These are phyloP conservation scores for Atta cephalotes DNA, from an alignment of 1,140 invertebrate genomes.

Conservation along the genomic window DNA sequence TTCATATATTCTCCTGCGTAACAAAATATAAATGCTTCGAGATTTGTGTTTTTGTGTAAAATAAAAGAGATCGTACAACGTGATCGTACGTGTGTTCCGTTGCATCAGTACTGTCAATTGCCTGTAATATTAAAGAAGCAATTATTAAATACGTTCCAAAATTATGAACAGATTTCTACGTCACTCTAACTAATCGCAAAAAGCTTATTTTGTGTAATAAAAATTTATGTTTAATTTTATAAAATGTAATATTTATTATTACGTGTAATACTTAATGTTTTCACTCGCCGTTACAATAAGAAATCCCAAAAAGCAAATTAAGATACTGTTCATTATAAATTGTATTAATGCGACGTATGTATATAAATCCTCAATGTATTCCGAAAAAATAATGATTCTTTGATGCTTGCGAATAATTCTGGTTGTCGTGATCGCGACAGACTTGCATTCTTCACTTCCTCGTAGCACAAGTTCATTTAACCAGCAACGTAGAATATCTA, in stretches of 20 bases:
- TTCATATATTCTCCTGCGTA: constrained; percentile 69
- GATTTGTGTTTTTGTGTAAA: constrained; percentile 62
- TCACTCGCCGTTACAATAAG: constrained; percentile 62
- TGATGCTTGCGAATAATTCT: constrained; percentile 61
- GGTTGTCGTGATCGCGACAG: constrained; percentile 10
- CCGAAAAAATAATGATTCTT: constrained; percentile 44
- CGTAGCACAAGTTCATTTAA: constrained; percentile 6
- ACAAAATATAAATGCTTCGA: constrained; percentile 68
- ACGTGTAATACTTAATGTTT: constrained; percentile 1
- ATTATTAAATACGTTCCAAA: not conserved
- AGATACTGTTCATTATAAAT: constrained; percentile 4
- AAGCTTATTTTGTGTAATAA: constrained; percentile 26
- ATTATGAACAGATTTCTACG: not conserved
- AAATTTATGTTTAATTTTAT: not conserved
- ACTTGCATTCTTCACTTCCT: not conserved
- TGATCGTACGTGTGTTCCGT: not conserved
- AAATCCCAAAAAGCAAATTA: constrained; percentile 58
- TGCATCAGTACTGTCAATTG: constrained; percentile 41
- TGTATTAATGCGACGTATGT: constrained; percentile 62
- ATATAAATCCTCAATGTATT: constrained; percentile 58
- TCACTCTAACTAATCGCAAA: not conserved
- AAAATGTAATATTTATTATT: not conserved
- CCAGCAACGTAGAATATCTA: constrained; percentile 45
- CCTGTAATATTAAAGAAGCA: constrained; percentile 33
- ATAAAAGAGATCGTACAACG: constrained; percentile 53